Evolutionary conservation across 2,797 vertebrate species (phyloP).

Genomic region (Artibeus lituratus): DNA sequence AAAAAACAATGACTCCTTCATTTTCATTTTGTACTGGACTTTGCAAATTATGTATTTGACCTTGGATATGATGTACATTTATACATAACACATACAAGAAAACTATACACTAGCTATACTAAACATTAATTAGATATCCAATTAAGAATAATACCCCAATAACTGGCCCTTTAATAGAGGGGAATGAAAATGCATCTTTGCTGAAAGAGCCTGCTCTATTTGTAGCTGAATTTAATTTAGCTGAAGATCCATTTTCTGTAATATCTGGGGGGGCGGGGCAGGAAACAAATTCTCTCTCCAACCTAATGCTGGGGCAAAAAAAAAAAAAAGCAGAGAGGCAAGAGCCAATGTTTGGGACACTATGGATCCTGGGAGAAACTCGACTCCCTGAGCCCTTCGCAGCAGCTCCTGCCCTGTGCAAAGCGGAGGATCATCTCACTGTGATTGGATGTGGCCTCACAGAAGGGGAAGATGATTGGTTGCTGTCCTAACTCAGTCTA

Average conservation of each 20-base stretch:
- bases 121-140: neutral
- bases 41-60: neutral
- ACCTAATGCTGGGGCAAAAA: neutral
- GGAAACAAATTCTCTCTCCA: neutral
- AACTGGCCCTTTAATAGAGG: neutral
- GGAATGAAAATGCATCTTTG: neutral
- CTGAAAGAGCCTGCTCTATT: neutral
- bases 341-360: neutral
- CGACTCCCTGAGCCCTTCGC: neutral
- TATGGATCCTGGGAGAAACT: neutral
- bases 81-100: neutral
- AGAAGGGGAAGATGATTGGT: neutral
- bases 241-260: neutral
- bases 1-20: neutral
- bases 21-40: neutral
- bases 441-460: neutral
- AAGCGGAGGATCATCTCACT: neutral
- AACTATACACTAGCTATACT: neutral
- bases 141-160: neutral
- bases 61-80: neutral
- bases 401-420: neutral
- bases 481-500: neutral
- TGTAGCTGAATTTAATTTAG: neutral
- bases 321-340: neutral
- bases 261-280: neutral